Evolutionary conservation across 2,888 invertebrate genomes (phyloP), one percentile per base, ranked within the genome.

Genomic region (Dicyrtoma fusca): DNA sequence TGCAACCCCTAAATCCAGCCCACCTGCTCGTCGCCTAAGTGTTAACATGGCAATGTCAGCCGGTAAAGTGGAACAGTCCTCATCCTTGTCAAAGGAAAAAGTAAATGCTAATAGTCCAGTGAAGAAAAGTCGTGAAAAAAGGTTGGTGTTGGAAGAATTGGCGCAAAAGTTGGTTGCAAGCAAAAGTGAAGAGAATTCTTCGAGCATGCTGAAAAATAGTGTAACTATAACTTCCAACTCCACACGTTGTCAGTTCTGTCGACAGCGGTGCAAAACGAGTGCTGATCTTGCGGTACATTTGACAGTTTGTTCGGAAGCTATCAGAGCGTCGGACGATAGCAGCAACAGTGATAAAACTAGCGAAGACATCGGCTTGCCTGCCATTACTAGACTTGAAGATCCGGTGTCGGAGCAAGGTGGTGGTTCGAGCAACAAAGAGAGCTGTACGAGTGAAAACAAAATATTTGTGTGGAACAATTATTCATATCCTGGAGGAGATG

Each of bases 211-310:
- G 1, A 72, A 72, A 65, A 72, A 65, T 23, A 69, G 65, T 42
- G 59, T 74, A 10, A 71, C 71, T 14, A 74, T 69, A 19, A 69
- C 74, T 21, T 65, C 69, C 3, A n/a, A n/a, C n/a, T n/a, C n/a
- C n/a, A n/a, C n/a, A n/a, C n/a, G 94, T 73, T 94, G 94, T 83
- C 92, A 92, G 83, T 89, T 90, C 82, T 94, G 94, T 83, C 88
- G 93, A 76, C 92, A 92, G 83, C 87, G 93, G 74, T 94, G 93
- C 84, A 94, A 94, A 84, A 92, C 91, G 26, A 92, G 91, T 80
- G 87, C 89, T 3, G 94, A 93, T 84, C 86, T 94, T 62, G 86
- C 89, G 76, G 85, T 88, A 73, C 94, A 94, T 82, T 85, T 92
- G 83, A 88, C 89, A 83, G 88, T 88, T 47, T 94, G 94, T 82